Evolutionary conservation across 2,888 invertebrate genomes (phyloP).

Genomic region (Vanessa cardui): DNA sequence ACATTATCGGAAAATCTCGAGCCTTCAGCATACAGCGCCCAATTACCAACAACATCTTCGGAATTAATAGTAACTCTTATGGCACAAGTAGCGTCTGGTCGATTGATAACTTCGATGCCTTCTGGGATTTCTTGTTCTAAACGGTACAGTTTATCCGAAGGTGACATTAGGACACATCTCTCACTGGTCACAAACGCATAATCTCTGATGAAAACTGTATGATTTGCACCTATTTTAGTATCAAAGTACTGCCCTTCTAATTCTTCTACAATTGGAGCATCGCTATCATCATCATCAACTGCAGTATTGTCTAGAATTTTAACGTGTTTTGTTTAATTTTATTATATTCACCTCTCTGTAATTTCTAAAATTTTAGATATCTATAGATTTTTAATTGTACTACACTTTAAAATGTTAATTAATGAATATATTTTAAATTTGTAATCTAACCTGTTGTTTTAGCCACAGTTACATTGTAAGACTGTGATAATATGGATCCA

Average conservation of each 20-base stretch:
- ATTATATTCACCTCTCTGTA: not conserved
- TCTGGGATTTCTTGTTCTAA: slow-evolving; percentile 50
- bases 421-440: not conserved
- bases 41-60: slow-evolving; percentile 57
- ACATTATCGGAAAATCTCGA: slow-evolving; percentile 41
- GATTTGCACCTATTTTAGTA: slow-evolving; percentile 40
- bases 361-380: slow-evolving; percentile 2
- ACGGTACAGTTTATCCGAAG: slow-evolving; percentile 51
- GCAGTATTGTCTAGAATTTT: slow-evolving; percentile 13
- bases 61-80: slow-evolving; percentile 50
- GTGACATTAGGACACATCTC: slow-evolving; percentile 58
- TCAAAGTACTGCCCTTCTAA: slow-evolving; percentile 31
- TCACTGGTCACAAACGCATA: slow-evolving; percentile 43
- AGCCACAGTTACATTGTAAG: slow-evolving; percentile 40
- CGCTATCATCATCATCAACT: not conserved
- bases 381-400: not conserved
- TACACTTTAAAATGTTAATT: slow-evolving; percentile 37
- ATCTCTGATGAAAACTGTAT: slow-evolving; percentile 46
- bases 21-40: slow-evolving; percentile 62
- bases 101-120: slow-evolving; percentile 50
- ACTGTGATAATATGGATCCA: slow-evolving; percentile 18
- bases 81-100: slow-evolving; percentile 52
- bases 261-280: slow-evolving; percentile 21
- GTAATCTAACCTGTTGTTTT: slow-evolving; percentile 34
- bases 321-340: slow-evolving; percentile 2